Conservation (phyloP, 1,140 invertebrate species). For the Bombus turneri region DNA sequence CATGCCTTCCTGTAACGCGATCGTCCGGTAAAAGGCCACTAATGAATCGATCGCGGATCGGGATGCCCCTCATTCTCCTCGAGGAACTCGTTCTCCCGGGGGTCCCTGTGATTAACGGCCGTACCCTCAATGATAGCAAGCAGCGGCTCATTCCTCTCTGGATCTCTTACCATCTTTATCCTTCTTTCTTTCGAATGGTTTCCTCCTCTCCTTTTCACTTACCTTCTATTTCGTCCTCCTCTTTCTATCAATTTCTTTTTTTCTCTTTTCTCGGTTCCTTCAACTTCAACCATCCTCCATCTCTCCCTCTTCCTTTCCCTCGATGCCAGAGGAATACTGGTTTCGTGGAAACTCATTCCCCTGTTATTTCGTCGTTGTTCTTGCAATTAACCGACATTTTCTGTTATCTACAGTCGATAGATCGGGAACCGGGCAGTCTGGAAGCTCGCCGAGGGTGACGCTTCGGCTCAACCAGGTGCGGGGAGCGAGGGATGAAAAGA, state of each 20-base stretch:
- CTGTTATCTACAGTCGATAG: constrained; percentile 78
- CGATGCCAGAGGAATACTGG: constrained; percentile 6
- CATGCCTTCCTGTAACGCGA: constrained; percentile 42
- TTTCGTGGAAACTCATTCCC: constrained; percentile 24
- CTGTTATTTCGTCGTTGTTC: constrained; percentile 18
- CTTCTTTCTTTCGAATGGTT: background rate
- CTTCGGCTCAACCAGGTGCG: constrained; percentile 84
- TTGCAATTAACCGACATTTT: constrained; percentile 42
- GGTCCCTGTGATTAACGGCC: constrained; percentile 33
- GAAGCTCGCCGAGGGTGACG: constrained; percentile 84
- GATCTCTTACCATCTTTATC: constrained; percentile 12
- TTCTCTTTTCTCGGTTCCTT: background rate
- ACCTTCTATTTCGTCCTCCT: no score
- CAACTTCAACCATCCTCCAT: background rate
- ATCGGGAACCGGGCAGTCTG: constrained; percentile 78
- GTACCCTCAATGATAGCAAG: constrained; percentile 17
- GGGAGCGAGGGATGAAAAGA: constrained; percentile 83
- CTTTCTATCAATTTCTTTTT: background rate
- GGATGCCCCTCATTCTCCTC: background rate
- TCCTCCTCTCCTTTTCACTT: background rate
- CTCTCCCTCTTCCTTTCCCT: background rate
- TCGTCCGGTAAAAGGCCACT: constrained; percentile 40
- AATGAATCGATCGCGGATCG: constrained; percentile 51
- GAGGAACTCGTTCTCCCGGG: constrained; percentile 39
- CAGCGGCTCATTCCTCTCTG: background rate